phyloP scores from a whole-genome alignment of 2,797 vertebrate species.

The Microchirus variegatus region DNA sequence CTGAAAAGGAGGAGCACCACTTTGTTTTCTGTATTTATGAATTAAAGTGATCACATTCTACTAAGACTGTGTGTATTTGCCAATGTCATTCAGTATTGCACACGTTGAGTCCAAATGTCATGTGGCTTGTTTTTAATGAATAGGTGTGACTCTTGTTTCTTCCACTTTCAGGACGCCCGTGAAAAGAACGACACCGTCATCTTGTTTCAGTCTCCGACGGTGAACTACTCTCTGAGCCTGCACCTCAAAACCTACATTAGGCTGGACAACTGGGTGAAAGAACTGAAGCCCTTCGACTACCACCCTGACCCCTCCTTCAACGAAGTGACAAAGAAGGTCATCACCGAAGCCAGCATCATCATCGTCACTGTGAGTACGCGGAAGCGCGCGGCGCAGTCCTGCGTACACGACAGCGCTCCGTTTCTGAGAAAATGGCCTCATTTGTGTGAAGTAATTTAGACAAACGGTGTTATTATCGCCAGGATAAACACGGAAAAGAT shows the following conservation, averaged over 20 bases:
- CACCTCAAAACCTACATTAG: slow-evolving; percentile 81
- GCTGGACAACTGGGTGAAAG: slow-evolving; percentile 85
- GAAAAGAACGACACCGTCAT: slow-evolving; percentile 86
- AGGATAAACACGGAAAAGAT: slow-evolving; percentile 33
- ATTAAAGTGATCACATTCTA: neutral
- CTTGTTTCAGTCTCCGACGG: slow-evolving; percentile 86
- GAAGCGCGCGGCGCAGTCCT: neutral
- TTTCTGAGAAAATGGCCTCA: slow-evolving; percentile 1
- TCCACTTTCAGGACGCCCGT: slow-evolving; percentile 65
- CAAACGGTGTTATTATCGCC: slow-evolving; percentile 39
- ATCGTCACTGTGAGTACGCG: slow-evolving; percentile 79
- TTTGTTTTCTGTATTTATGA: neutral
- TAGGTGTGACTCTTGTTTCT: slow-evolving; percentile 1
- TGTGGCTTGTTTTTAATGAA: neutral
- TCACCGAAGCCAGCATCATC: slow-evolving; percentile 84
- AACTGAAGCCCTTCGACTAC: slow-evolving; percentile 88
- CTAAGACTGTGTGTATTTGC: too few relatives aligned
- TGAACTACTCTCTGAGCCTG: slow-evolving; percentile 79
- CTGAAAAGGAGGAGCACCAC: neutral
- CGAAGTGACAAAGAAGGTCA: slow-evolving; percentile 84
- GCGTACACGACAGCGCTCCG: neutral
- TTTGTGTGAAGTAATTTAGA: slow-evolving; percentile 36
- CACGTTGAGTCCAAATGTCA: neutral
- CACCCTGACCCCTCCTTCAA: slow-evolving; percentile 88
- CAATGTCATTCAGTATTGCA: neutral